A percentile compares a stretch with the other conserved stretches of the same genome.
These are phyloP conservation scores for Psephotus haematonotus DNA, from an alignment of 2,113 vertebrate genomes.

Conservation along the genomic window DNA sequence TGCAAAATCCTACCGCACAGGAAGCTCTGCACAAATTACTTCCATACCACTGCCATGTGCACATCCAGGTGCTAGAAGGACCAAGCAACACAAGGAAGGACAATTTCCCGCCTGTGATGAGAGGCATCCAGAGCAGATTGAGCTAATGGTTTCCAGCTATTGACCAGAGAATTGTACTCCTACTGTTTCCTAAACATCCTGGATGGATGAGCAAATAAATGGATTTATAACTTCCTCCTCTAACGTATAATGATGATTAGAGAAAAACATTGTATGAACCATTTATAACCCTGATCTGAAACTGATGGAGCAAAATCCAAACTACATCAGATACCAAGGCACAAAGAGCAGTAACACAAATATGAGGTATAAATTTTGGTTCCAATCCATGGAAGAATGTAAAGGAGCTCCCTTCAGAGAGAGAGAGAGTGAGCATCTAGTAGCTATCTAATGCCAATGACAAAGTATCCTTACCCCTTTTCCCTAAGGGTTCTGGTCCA, in stretches of 20 bases:
- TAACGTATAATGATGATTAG: background rate
- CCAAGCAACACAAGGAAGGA: background rate
- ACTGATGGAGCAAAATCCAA: background rate
- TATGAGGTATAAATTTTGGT: background rate
- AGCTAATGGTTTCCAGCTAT: background rate
- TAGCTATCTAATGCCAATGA: background rate
- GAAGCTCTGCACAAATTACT: background rate
- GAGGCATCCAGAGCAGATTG: background rate
- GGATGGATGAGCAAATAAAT: background rate
- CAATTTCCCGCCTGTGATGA: rapidly evolving
- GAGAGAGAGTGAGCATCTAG: background rate
- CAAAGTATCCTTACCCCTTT: background rate
- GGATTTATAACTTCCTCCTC: background rate
- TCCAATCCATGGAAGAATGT: background rate
- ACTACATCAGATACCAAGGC: background rate
- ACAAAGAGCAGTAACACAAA: background rate
- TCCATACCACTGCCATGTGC: background rate
- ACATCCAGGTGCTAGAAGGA: background rate
- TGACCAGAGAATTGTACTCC: background rate
- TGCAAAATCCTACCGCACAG: background rate
- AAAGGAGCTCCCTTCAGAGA: background rate
- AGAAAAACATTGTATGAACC: background rate
- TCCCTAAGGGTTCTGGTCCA: background rate
- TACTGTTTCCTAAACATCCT: background rate
- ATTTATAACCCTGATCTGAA: background rate